Conservation (phyloP, 2,113 vertebrate genomes). For the Dipodomys spectabilis region DNA sequence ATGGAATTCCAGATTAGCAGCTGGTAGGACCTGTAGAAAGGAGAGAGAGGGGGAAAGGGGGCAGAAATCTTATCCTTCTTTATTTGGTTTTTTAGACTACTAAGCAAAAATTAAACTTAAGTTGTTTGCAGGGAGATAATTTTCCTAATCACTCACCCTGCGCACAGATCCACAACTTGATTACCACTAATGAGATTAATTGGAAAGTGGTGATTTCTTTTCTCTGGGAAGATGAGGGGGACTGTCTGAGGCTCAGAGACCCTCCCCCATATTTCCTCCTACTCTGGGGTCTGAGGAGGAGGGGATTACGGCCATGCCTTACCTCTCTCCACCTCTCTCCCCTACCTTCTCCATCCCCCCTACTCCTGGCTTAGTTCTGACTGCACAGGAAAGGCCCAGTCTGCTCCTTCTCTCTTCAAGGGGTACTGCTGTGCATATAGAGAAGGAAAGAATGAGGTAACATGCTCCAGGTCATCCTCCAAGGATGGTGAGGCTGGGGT, state of each 20-base stretch:
- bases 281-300: neutral
- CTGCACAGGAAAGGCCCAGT: neutral
- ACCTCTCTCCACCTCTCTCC: neutral
- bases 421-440: rapidly evolving
- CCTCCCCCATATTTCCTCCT: neutral
- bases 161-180: slow-evolving; percentile 70
- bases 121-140: slow-evolving; percentile 51
- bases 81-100: slow-evolving; percentile 75
- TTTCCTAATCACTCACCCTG: slow-evolving; percentile 60
- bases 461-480: neutral
- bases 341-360: neutral
- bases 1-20: neutral
- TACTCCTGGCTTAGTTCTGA: neutral
- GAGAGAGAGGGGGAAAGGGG: neutral
- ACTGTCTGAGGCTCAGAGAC: slow-evolving; percentile 18
- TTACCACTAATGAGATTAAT: slow-evolving; percentile 87
- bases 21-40: neutral
- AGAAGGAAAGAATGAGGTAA: neutral
- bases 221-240: slow-evolving; percentile 78
- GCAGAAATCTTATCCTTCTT: slow-evolving; percentile 54
- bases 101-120: slow-evolving; percentile 44
- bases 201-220: slow-evolving; percentile 83
- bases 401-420: neutral
- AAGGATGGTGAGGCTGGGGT: neutral
- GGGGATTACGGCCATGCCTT: neutral